Evolutionary conservation across 2,888 invertebrate genomes (phyloP), one percentile per base, ranked within the genome.

Genomic region (Sinodicranocentrus sp.): DNA sequence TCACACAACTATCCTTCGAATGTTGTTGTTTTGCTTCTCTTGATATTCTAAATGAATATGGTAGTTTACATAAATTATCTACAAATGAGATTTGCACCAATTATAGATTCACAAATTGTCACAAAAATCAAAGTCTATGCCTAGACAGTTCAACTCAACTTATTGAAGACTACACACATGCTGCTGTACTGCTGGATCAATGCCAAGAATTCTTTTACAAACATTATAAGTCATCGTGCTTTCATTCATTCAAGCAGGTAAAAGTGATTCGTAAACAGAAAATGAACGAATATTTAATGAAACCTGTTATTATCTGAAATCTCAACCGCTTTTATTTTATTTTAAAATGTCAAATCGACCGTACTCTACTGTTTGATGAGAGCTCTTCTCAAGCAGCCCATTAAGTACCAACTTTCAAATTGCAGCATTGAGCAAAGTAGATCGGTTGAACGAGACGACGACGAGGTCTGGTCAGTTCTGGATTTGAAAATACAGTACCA

Each of bases 241-340:
- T 63, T 63, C 75, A 21, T 75, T 63, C 75, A 75, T 75, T 75
- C 23, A 75, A n/a, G 21, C 65, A 48, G 52, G 61, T 61, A 61
- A 61, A 28, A 61, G 61, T 61, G 1, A 61, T 17, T 61, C 17
- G 15, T 13, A 17, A n/a, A n/a, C 15, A 48, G 48, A 48, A 39
- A 39, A 39, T 5, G 39, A 39, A 39, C 17, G 25, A 26, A 61
- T 61, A n/a, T 3, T 17, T 17, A 10, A 43, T 5, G 39, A 82
- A 82, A 82, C 82, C 75, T 33, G 82, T 82, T 82, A 75, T 70
- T 70, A 70, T 23, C 59, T 80, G 67, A 59, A 80, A 67, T n/a
- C n/a, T n/a, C n/a, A n/a, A n/a, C n/a, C n/a, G n/a, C n/a, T n/a
- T n/a, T n/a, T n/a, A n/a, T 73, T 67, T 73, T 73, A 67, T 54